A percentile compares a stretch with the other conserved stretches of the same genome.
phyloP scores from a whole-genome alignment of 2,797 vertebrate species.

The Chiloscyllium punctatum region DNA sequence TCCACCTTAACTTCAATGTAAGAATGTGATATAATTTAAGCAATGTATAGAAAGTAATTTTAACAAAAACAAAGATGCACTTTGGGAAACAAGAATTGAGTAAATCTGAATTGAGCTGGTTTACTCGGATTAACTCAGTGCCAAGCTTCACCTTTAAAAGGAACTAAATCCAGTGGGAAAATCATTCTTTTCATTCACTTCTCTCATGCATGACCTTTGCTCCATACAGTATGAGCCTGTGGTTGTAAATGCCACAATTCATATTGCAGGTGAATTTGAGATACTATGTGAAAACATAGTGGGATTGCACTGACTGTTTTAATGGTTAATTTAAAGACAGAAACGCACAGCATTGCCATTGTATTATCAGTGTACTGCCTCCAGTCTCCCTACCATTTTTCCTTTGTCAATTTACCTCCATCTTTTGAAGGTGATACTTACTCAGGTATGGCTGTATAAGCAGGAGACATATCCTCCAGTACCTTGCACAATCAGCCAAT shows the following conservation, averaged over 20 bases:
- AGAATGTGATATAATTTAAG: neutral
- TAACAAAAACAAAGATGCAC: neutral
- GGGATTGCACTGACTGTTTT: neutral
- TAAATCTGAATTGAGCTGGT: neutral
- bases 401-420: no score
- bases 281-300: neutral
- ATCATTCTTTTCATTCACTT: constrained; percentile 7
- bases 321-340: neutral
- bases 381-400: neutral
- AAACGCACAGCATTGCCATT: neutral
- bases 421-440: neutral
- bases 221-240: neutral
- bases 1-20: neutral
- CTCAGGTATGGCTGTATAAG: neutral
- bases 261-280: neutral
- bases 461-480: neutral
- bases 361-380: neutral
- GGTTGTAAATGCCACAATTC: constrained; percentile 6
- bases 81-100: neutral
- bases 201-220: constrained; percentile 16
- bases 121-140: neutral
- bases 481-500: neutral
- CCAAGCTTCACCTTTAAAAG: neutral
- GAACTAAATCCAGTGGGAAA: neutral
- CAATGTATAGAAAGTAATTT: neutral